phyloP scores from a whole-genome alignment of 2,113 vertebrate species.

The Odontesthes bonariensis region DNA sequence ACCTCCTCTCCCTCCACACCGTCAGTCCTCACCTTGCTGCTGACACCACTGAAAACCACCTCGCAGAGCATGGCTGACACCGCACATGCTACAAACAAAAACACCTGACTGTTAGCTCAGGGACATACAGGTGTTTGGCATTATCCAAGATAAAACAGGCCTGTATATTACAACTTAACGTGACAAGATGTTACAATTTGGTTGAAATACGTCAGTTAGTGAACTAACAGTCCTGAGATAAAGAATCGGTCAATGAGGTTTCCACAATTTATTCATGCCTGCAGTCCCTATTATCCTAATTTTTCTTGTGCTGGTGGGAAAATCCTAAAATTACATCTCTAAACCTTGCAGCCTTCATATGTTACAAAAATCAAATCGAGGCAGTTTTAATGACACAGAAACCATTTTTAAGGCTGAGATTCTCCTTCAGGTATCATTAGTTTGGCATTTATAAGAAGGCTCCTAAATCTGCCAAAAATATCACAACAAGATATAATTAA shows the following conservation, averaged over 20 bases:
- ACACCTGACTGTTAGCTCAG: background rate
- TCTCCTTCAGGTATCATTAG: background rate
- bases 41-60: conserved; percentile 70
- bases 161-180: background rate
- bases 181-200: background rate
- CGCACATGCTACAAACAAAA: conserved; percentile 84
- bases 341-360: background rate
- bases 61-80: conserved; percentile 86
- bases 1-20: conserved; percentile 57
- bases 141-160: background rate
- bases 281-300: conserved; percentile 26
- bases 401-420: background rate
- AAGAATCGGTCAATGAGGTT: conserved; percentile 7
- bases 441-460: background rate
- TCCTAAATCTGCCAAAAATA: background rate
- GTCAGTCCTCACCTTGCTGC: conserved; percentile 47
- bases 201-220: too few relatives aligned
- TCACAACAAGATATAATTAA: background rate
- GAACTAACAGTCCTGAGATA: background rate
- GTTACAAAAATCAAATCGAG: background rate
- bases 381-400: background rate
- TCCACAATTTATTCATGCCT: conserved; percentile 6
- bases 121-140: background rate
- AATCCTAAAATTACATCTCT: conserved; percentile 16
- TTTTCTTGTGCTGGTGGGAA: conserved; percentile 46